Evolutionary conservation across 2,888 invertebrate species (phyloP).

Genomic region (Pyrrhia umbra): DNA sequence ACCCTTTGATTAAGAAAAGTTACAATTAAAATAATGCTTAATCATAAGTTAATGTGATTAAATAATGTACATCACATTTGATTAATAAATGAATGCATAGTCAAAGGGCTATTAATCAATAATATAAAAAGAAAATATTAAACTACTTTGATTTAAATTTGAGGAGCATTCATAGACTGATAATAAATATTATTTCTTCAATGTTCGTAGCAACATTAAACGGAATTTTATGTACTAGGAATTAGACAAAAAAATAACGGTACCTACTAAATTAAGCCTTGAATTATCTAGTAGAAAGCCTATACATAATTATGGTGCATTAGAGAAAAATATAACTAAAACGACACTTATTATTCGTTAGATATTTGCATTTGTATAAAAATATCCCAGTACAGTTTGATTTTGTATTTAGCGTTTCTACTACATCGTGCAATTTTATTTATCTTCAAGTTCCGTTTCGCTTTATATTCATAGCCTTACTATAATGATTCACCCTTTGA

Average conservation of each 20-base stretch:
- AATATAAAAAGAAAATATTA: slow-evolving; percentile 19
- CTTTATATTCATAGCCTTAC: slow-evolving; percentile 53
- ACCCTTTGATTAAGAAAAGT: slow-evolving; percentile 18
- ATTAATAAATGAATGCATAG: slow-evolving; percentile 25
- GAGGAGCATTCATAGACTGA: slow-evolving; percentile 54
- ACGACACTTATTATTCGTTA: slow-evolving; percentile 58
- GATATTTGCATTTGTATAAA: slow-evolving; percentile 59
- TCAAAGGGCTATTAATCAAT: slow-evolving; percentile 14
- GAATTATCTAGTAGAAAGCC: slow-evolving; percentile 75
- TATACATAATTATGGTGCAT: slow-evolving; percentile 79
- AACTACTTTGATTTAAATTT: slow-evolving; percentile 36
- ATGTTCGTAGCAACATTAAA: slow-evolving; percentile 47
- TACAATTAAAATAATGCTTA: slow-evolving; percentile 27
- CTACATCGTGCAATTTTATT: slow-evolving; percentile 54
- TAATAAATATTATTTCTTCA: slow-evolving; percentile 47
- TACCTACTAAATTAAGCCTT: slow-evolving; percentile 86
- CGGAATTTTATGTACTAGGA: slow-evolving; percentile 63
- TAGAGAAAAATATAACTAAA: slow-evolving; percentile 67
- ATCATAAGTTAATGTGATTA: slow-evolving; percentile 27
- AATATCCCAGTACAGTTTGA: slow-evolving; percentile 66
- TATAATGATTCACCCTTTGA: slow-evolving; percentile 20
- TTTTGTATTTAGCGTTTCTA: slow-evolving; percentile 59
- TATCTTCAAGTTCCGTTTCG: slow-evolving; percentile 40
- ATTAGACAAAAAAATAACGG: slow-evolving; percentile 72
- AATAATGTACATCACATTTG: slow-evolving; percentile 28